A percentile compares a stretch with the other conserved stretches of the same genome.
These are phyloP conservation scores for Balearica regulorum DNA, from an alignment of 2,797 vertebrate genomes.

Conservation along the genomic window DNA sequence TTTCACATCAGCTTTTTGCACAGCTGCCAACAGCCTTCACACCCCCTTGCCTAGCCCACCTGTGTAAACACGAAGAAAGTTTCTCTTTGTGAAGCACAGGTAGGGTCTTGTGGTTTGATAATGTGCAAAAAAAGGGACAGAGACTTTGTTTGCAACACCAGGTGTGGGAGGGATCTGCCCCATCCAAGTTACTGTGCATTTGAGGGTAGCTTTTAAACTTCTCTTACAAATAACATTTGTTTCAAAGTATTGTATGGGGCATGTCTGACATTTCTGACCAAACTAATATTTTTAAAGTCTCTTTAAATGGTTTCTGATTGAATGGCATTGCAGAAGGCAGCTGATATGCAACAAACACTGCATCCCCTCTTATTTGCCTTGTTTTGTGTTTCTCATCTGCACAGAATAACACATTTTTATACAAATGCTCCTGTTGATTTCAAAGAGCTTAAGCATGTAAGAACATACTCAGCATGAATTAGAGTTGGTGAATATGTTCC, in stretches of 20 bases:
- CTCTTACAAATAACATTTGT: constrained; percentile 7
- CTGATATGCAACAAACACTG: constrained; percentile 33
- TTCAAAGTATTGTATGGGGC: not conserved
- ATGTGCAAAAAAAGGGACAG: not conserved
- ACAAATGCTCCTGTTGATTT: not conserved
- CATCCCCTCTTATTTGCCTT: constrained; percentile 1
- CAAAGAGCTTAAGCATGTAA: not conserved
- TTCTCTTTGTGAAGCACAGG: constrained; percentile 37
- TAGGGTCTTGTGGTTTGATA: constrained; percentile 36
- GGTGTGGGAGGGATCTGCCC: not conserved
- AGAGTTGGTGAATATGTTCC: not conserved
- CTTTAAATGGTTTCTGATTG: constrained; percentile 36
- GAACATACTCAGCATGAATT: not conserved
- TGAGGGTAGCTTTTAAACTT: constrained; percentile 12
- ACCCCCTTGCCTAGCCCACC: constrained; percentile 17
- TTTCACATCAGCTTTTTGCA: constrained; percentile 37
- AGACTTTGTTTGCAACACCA: not conserved
- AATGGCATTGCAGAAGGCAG: not conserved
- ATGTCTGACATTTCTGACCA: constrained; percentile 52
- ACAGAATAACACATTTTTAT: not conserved
- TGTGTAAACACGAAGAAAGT: constrained; percentile 53
- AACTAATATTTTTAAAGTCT: constrained; percentile 39
- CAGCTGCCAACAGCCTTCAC: constrained; percentile 50
- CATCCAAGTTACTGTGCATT: not conserved
- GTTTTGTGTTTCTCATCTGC: not conserved